Conservation (phyloP, 2,888 invertebrate species). For the Drosophila subquinaria region DNA sequence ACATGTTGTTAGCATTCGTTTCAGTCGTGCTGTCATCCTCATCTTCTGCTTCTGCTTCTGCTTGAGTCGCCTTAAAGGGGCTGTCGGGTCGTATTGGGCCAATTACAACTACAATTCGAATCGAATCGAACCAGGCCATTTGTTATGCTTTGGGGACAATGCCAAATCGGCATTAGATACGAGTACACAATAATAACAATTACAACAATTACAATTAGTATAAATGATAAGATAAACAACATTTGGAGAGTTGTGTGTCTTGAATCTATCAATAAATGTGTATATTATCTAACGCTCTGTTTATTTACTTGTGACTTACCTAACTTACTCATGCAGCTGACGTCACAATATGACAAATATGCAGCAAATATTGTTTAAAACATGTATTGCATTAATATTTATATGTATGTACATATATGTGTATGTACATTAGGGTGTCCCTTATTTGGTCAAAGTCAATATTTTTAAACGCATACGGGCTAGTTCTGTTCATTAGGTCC, state of each 20-base stretch:
- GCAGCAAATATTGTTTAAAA: constrained; percentile 1
- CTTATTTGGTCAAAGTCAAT: too few species aligned
- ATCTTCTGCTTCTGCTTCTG: neutral
- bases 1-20: constrained; percentile 71
- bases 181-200: constrained; percentile 4
- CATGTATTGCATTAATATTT: neutral
- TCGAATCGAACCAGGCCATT: constrained; percentile 25
- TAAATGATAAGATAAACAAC: constrained; percentile 45
- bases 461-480: too few species aligned
- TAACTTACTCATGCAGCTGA: too few species aligned
- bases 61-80: constrained; percentile 17
- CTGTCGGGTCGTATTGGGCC: constrained; percentile 7
- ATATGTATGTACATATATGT: neutral
- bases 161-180: constrained; percentile 8
- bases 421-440: too few species aligned
- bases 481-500: too few species aligned
- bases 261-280: constrained; percentile 7
- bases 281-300: neutral
- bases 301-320: neutral
- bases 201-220: constrained; percentile 14
- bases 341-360: too few species aligned
- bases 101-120: too few species aligned
- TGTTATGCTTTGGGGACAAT: constrained; percentile 33
- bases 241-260: constrained; percentile 8
- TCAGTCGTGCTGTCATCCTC: constrained; percentile 29